Percentiles rank a stretch among this genome's conserved stretches.
Conservation (phyloP, 2,113 vertebrate genomes). For the Coregonus clupeaformis region DNA sequence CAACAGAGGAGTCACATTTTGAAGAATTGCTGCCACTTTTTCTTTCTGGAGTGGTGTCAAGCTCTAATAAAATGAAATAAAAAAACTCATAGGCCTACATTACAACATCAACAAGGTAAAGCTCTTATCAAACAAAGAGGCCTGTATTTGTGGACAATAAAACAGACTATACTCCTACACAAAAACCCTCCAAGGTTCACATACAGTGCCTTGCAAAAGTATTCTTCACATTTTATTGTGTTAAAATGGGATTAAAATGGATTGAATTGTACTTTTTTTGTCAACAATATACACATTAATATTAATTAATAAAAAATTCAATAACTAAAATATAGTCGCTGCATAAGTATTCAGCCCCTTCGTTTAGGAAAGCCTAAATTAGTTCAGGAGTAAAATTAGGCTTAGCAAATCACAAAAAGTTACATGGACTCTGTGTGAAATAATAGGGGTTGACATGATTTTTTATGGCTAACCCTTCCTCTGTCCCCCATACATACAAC, state of each 20-base stretch:
- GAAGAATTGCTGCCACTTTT: background rate
- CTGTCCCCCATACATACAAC: no score
- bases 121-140: background rate
- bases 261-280: background rate
- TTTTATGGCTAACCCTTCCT: no score
- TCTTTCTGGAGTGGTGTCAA: background rate
- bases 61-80: background rate
- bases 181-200: conserved; percentile 21
- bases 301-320: no score
- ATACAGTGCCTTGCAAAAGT: background rate
- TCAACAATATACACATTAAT: no score
- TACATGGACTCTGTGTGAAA: no score
- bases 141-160: conserved; percentile 17
- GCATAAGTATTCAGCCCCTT: no score
- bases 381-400: no score
- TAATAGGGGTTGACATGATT: no score
- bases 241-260: conserved; percentile 10
- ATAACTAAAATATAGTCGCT: no score
- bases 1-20: background rate
- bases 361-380: no score
- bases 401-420: no score
- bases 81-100: conserved; percentile 1
- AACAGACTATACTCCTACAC: background rate
- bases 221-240: no score
- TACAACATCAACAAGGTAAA: background rate